Evolutionary conservation across 2,113 vertebrate species (phyloP), one percentile per base, ranked within the genome.

Genomic region (Lepidothrix coronata): DNA sequence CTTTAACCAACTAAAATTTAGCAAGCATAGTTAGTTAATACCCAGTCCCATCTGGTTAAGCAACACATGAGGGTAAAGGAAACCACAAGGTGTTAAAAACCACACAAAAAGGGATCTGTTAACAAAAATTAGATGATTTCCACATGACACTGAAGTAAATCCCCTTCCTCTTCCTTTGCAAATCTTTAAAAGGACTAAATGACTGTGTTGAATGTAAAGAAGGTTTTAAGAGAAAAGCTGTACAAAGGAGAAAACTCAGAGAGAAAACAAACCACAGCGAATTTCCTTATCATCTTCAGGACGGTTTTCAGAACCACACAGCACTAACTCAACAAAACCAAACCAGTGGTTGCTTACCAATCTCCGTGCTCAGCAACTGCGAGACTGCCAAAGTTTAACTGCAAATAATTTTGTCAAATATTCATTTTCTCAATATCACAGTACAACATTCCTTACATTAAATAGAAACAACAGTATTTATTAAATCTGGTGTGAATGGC

Each of bases 371-470:
- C 77, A 88, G 97, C 85, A 87, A 68, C 4, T 82, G 95, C 1
- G 3, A 80, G 71, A 80, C 93, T 91, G 97, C 88, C 94, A 82
- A 96, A 95, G 88, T 65, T 93, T 63, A 95, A 96, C 95, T 94
- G 97, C 49, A 97, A 97, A 95, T 49, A 93, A 97, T 97, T 86
- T 95, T 59, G 85, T 96, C 89, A 96, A 78, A 91, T 39, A 93
- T 82, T 95, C 79, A 95, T 87, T 88, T 85, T 94, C 81, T 96
- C 89, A 90, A 8, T 68, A 94, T 11, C 58, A 91, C 43, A 81
- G 24, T 70, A 76, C 0, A 4, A 49, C n/a, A 90, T 59, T 85
- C 66, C 43, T 89, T 43, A 30, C 2, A 71, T 63, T 52, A 79
- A 88, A 85, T 1, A 89, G 23, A 89, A 87, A 59, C 16, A 86